These are phyloP conservation scores for Phalacrocorax brasilianus DNA, from an alignment of 2,113 vertebrate genomes.

Conservation along the genomic window DNA sequence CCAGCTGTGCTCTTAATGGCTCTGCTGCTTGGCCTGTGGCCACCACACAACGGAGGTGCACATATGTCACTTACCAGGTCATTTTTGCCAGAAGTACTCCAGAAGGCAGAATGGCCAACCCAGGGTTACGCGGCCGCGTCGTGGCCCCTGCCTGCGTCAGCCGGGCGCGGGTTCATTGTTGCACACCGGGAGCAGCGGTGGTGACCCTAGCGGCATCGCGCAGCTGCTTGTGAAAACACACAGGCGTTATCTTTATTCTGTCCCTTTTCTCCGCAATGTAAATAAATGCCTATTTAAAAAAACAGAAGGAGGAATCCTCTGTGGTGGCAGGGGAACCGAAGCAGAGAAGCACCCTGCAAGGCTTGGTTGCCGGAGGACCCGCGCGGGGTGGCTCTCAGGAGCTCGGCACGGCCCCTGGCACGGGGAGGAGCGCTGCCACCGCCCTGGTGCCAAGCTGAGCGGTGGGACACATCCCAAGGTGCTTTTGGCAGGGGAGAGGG, in stretches of 20 bases:
- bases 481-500: neutral
- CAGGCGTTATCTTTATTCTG: neutral
- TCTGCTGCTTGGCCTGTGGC: neutral
- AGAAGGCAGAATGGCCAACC: neutral
- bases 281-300: neutral
- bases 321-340: neutral
- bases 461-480: neutral
- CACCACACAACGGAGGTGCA: fast-evolving
- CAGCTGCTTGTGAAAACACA: neutral
- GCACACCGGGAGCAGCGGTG: neutral
- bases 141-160: neutral
- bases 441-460: neutral
- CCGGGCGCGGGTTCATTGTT: fast-evolving
- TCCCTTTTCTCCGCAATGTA: neutral
- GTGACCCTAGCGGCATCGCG: neutral
- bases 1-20: neutral
- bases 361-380: neutral
- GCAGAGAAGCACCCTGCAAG: neutral
- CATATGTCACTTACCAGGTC: neutral
- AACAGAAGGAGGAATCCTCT: neutral
- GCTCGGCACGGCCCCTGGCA: fast-evolving
- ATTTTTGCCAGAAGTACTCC: neutral
- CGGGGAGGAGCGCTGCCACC: neutral
- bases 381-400: neutral
- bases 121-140: neutral